Conservation (phyloP, 2,113 vertebrate species). For the Periophthalmus modestus region DNA sequence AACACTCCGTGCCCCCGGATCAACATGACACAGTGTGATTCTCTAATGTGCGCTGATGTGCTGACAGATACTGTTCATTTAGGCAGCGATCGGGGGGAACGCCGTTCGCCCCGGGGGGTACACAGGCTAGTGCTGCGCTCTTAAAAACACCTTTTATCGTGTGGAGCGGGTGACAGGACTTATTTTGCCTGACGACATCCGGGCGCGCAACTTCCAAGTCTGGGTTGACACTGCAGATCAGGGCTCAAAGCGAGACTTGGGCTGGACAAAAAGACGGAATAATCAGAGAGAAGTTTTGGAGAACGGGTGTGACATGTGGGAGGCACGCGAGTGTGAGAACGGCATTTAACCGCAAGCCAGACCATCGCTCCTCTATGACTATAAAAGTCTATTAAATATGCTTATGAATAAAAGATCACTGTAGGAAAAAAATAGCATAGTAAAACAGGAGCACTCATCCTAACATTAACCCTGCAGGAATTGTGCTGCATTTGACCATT, state of each 20-base stretch:
- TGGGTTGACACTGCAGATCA: slow-evolving; percentile 43
- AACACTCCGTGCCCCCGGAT: slow-evolving; percentile 54
- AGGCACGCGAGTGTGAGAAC: slow-evolving; percentile 1
- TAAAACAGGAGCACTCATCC: neutral
- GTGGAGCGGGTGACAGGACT: slow-evolving; percentile 40
- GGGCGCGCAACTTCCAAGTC: slow-evolving; percentile 21
- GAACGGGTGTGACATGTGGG: slow-evolving; percentile 1
- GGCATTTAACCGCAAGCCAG: slow-evolving; percentile 10
- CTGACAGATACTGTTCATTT: slow-evolving; percentile 66
- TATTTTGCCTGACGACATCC: slow-evolving; percentile 32
- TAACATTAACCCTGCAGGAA: slow-evolving; percentile 1
- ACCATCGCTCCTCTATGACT: neutral
- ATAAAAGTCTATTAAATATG: neutral
- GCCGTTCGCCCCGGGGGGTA: slow-evolving; percentile 26
- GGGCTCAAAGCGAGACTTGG: slow-evolving; percentile 22
- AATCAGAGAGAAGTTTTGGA: slow-evolving; percentile 5
- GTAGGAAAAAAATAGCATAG: neutral
- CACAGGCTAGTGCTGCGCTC: slow-evolving; percentile 26
- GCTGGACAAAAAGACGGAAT: slow-evolving; percentile 3
- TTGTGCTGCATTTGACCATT: neutral
- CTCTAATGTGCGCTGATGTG: slow-evolving; percentile 62
- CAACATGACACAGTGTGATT: slow-evolving; percentile 55
- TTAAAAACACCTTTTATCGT: slow-evolving; percentile 54
- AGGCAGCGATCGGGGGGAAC: slow-evolving; percentile 54
- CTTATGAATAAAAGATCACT: slow-evolving; percentile 6